These are phyloP conservation scores for Philhelius pedissequus DNA, from an alignment of 2,888 invertebrate species.

Conservation along the genomic window DNA sequence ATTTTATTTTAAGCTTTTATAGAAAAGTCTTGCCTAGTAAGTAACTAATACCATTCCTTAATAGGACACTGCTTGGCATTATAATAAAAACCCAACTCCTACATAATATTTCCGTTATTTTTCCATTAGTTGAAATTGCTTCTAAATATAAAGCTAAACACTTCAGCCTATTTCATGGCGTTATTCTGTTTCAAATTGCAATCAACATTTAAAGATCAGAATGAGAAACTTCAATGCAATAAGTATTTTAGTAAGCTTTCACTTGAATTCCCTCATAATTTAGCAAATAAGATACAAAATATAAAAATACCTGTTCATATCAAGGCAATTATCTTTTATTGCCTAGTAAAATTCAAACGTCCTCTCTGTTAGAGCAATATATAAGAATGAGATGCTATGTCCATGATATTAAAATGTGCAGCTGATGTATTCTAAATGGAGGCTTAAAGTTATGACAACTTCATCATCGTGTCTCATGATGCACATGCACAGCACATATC, in stretches of 20 bases:
- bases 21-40: too few relatives aligned
- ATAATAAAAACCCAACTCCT: too few relatives aligned
- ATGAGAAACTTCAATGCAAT: background rate
- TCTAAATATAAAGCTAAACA: background rate
- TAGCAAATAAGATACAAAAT: background rate
- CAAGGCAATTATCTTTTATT: slow-evolving; percentile 47
- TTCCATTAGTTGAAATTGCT: too few relatives aligned
- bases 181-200: background rate
- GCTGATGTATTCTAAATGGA: slow-evolving; percentile 40
- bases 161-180: background rate
- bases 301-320: background rate
- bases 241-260: slow-evolving; percentile 37
- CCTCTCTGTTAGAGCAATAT: background rate
- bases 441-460: slow-evolving; percentile 48
- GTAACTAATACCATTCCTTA: too few relatives aligned
- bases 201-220: background rate
- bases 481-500: background rate
- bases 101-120: too few relatives aligned
- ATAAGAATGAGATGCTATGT: background rate
- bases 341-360: slow-evolving; percentile 23
- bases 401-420: background rate
- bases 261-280: background rate
- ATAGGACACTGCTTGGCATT: too few relatives aligned
- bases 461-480: slow-evolving; percentile 30
- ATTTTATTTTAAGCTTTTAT: too few relatives aligned